phyloP scores from a whole-genome alignment of 2,113 vertebrate species.

The Polypterus bichir region DNA sequence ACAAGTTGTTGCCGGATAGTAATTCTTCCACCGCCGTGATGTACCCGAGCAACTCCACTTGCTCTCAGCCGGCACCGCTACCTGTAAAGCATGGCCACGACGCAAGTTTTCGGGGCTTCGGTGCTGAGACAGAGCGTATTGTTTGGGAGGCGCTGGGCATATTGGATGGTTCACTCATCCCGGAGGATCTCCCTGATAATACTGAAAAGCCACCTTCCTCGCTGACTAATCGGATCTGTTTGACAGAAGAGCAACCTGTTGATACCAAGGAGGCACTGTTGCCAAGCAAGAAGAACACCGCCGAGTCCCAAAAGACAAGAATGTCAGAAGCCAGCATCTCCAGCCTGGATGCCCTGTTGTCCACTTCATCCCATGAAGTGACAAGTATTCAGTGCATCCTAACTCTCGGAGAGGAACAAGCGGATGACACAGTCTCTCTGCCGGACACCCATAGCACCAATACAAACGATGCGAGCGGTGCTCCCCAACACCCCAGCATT shows the following conservation, averaged over 20 bases:
- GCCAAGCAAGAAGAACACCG: slow-evolving; percentile 11
- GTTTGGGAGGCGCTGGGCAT: slow-evolving; percentile 26
- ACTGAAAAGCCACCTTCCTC: slow-evolving; percentile 28
- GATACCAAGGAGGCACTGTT: not conserved
- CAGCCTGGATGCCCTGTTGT: slow-evolving; percentile 8
- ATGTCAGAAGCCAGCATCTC: slow-evolving; percentile 2
- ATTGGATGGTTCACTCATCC: slow-evolving; percentile 16
- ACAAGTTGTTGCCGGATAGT: no score
- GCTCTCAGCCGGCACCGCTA: no score
- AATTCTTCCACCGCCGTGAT: no score
- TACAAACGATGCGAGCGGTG: not conserved
- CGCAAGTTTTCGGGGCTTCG: no score
- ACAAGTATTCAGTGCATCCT: slow-evolving; percentile 32
- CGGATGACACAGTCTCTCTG: slow-evolving; percentile 28
- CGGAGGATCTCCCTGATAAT: slow-evolving; percentile 24
- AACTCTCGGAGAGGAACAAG: slow-evolving; percentile 13
- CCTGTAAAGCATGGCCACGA: no score
- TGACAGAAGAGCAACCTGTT: slow-evolving; percentile 20
- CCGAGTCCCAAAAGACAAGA: slow-evolving; percentile 12
- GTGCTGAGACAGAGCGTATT: no score
- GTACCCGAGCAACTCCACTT: no score
- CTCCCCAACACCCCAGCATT: slow-evolving; percentile 13
- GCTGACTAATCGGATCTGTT: slow-evolving; percentile 16
- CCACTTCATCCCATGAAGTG: slow-evolving; percentile 44
- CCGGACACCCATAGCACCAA: slow-evolving; percentile 29